phyloP scores from a whole-genome alignment of 2,113 vertebrate genomes.

The Melanocharis versteri region DNA sequence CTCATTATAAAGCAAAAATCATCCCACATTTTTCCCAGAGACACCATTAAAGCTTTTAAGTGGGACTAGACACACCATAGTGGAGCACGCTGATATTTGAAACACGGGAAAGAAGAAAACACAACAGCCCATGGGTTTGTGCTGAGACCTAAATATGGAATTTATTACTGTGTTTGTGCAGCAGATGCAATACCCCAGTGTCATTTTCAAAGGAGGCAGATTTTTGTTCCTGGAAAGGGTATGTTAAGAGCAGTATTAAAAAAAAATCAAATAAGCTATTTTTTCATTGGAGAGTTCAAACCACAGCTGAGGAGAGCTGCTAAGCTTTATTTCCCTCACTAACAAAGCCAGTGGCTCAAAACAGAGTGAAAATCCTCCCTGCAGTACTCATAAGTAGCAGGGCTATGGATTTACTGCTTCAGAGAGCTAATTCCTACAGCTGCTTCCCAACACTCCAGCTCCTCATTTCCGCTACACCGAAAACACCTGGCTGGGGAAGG shows the following conservation, averaged over 20 bases:
- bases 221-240: slow-evolving; percentile 35
- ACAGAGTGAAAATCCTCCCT: neutral
- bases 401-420: neutral
- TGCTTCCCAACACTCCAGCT: neutral
- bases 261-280: neutral
- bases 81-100: neutral
- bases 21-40: neutral
- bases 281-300: neutral
- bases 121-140: neutral
- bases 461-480: neutral
- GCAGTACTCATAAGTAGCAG: neutral
- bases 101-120: neutral
- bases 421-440: slow-evolving; percentile 4
- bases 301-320: neutral
- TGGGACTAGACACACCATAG: neutral
- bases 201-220: slow-evolving; percentile 46
- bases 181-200: slow-evolving; percentile 39
- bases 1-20: neutral
- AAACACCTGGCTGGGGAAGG: slow-evolving; percentile 23
- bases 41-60: neutral
- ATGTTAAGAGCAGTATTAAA: slow-evolving; percentile 6
- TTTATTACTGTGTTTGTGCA: slow-evolving; percentile 39
- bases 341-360: neutral
- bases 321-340: neutral
- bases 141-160: neutral